These are phyloP conservation scores for Tinea semifulvella DNA, from an alignment of 2,888 invertebrate genomes.

Conservation along the genomic window DNA sequence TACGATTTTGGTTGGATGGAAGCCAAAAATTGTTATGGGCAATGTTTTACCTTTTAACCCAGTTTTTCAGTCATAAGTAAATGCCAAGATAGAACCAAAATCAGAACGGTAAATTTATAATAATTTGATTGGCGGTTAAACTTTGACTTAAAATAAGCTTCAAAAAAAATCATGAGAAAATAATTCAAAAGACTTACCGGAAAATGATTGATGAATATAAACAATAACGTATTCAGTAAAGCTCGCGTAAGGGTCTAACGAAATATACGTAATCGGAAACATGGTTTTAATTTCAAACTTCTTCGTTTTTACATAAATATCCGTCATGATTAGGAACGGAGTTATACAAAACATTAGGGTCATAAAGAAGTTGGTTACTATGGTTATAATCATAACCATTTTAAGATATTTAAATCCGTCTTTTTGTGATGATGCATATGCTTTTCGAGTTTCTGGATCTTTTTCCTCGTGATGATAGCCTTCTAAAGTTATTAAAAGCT, in stretches of 20 bases:
- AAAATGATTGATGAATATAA: conserved; percentile 11
- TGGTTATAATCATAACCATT: conserved; percentile 8
- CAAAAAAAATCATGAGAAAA: not conserved
- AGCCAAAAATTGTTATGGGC: no score
- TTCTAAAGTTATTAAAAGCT: not conserved
- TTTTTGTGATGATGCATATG: not conserved
- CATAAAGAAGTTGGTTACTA: conserved; percentile 4
- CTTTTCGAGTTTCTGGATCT: not conserved
- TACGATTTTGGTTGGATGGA: no score
- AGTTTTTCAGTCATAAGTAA: no score
- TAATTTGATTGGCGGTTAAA: no score
- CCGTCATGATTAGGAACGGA: conserved; percentile 4
- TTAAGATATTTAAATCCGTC: conserved; percentile 4
- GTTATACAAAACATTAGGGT: conserved; percentile 9
- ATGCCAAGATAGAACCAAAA: no score
- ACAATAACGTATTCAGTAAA: conserved; percentile 8
- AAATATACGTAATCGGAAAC: conserved; percentile 6
- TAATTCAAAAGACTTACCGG: not conserved
- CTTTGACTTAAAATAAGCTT: not conserved
- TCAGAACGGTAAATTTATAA: no score
- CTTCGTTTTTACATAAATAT: conserved; percentile 5
- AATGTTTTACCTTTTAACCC: no score
- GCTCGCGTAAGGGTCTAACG: conserved; percentile 1
- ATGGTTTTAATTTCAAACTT: conserved; percentile 7
- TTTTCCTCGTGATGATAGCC: conserved; percentile 6